These are phyloP conservation scores for Battus philenor DNA, from an alignment of 1,140 invertebrate species.

Conservation along the genomic window DNA sequence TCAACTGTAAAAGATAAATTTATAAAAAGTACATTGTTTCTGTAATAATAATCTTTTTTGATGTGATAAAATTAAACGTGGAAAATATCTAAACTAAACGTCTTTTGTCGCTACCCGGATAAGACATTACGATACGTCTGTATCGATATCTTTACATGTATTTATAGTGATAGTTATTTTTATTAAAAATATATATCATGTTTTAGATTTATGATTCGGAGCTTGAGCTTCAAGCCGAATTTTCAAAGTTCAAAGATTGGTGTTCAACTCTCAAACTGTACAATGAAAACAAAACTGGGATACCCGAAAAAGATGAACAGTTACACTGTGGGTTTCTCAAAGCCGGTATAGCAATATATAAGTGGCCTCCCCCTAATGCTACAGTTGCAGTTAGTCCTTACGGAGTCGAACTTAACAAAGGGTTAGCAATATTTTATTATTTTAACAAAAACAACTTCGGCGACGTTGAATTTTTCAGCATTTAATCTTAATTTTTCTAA, in stretches of 20 bases:
- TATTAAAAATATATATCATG: too few relatives aligned
- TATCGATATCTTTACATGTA: too few relatives aligned
- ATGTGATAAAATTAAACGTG: too few relatives aligned
- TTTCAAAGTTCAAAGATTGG: slow-evolving; percentile 86
- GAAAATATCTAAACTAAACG: too few relatives aligned
- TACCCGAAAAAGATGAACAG: slow-evolving; percentile 79
- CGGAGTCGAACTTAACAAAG: slow-evolving; percentile 66
- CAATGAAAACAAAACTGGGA: slow-evolving; percentile 82
- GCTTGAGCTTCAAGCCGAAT: slow-evolving; percentile 86
- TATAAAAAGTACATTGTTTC: too few relatives aligned
- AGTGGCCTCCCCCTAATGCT: slow-evolving; percentile 50
- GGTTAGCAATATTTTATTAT: slow-evolving; percentile 25
- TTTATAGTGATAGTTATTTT: too few relatives aligned
- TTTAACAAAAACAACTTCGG: background rate
- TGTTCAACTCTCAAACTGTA: slow-evolving; percentile 85
- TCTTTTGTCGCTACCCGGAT: too few relatives aligned
- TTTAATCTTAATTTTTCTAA: background rate
- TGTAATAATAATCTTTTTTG: too few relatives aligned
- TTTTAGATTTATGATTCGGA: slow-evolving; percentile 84
- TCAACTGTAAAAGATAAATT: too few relatives aligned
- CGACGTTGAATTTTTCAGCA: background rate
- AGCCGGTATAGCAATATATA: slow-evolving; percentile 60
- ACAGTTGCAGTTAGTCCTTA: slow-evolving; percentile 45
- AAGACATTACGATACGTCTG: too few relatives aligned
- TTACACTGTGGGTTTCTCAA: slow-evolving; percentile 77